Evolutionary conservation across 2,797 vertebrate genomes (phyloP).

Genomic region (Decapterus maruadsi): DNA sequence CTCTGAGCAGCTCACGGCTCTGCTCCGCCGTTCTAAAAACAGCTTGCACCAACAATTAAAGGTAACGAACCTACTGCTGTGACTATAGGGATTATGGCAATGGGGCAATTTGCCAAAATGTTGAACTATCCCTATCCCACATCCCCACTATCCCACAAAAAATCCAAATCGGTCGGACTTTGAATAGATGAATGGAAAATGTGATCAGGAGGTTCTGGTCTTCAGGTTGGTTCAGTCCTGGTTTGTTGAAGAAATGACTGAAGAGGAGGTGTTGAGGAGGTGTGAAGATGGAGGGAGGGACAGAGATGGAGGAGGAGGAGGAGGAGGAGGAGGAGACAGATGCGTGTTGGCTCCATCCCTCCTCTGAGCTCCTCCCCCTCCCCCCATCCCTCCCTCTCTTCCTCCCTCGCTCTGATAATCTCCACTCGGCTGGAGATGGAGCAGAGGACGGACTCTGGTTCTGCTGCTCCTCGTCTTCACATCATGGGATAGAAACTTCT

Average conservation of each 20-base stretch:
- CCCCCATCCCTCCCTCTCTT: constrained; percentile 37
- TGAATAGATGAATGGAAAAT: too few species aligned
- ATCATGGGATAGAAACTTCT: constrained; percentile 50
- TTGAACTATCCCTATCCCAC: too few species aligned
- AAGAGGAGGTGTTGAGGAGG: constrained; percentile 24
- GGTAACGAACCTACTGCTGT: too few species aligned
- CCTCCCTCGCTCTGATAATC: constrained; percentile 62
- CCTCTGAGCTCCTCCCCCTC: constrained; percentile 51
- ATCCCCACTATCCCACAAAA: too few species aligned
- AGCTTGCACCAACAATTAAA: too few species aligned
- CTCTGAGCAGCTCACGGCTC: too few species aligned
- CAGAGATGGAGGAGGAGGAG: constrained; percentile 45
- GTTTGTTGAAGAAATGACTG: background rate
- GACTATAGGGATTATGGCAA: too few species aligned
- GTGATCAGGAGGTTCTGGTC: background rate
- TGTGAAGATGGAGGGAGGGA: constrained; percentile 13
- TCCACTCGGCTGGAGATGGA: constrained; percentile 41
- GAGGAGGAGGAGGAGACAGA: constrained; percentile 67
- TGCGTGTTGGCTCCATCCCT: constrained; percentile 57
- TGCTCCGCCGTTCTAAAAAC: too few species aligned
- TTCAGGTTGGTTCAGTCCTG: too few species aligned
- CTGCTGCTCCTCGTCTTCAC: background rate
- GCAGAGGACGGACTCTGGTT: constrained; percentile 18
- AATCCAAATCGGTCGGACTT: too few species aligned
- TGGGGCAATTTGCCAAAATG: too few species aligned